Base-by-base conservation (phyloP, 2,113 vertebrate species). In the Chaetops frenatus region DNA sequence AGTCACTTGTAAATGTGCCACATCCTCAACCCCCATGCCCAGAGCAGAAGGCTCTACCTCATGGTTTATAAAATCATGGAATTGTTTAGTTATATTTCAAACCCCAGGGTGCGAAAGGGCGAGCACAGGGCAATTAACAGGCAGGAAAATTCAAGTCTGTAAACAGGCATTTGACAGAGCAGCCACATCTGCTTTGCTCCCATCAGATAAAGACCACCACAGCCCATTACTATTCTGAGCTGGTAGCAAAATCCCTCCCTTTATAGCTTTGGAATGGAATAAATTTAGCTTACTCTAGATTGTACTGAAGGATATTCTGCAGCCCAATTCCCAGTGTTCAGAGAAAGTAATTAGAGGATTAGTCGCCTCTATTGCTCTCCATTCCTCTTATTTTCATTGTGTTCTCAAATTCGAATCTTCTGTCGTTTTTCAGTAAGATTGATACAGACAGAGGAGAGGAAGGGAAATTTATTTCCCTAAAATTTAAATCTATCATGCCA, bases 331-430 rank as follows among this genome's bases (percentile, higher is more conserved):
- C 90, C 90, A 93, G 56, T 56, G 88, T 94, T 96, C 94, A 88
- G 64, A 94, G 88, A 94, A 95, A 93, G 92, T 86, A 94, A 97
- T 95, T 90, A 96, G 95, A 92, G 92, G 92, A 95, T 97, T 90
- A 97, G 94, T 64, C 7, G 29, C 88, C 83, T 83, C 92, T 66
- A 70, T 25, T 56, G 88, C 64, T 93, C 91, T 66, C 82, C 5
- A 4, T 14, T 70, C 76, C 86, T 45, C 62, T 86, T 93, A 93
- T 93, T 96, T 67, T 58, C 95, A 66, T 92, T 92, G 90, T 94
- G 72, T 51, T 81, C 82, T 92, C 88, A 47, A 86, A 86, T 88
- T 62, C 17, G 33, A 77, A 80, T 86, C 76, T 93, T 80, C 92
- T 66, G 27, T 56, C 79, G 3, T 88, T 94, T 94, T 73, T 29